These are phyloP conservation scores for Gila orcuttii DNA, from an alignment of 2,113 vertebrate species.

Conservation along the genomic window DNA sequence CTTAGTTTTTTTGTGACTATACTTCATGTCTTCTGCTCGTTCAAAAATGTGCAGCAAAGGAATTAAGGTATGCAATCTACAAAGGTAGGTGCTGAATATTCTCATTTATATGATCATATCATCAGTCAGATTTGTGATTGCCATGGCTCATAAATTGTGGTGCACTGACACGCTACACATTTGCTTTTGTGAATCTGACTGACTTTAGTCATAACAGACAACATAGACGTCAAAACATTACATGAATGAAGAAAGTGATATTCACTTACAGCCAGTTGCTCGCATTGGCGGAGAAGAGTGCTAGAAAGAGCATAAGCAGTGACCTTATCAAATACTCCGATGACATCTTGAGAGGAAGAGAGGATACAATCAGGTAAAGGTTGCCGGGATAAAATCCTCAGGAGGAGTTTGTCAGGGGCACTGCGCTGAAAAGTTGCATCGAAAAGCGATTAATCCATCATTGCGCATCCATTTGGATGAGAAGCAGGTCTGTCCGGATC, in stretches of 20 bases:
- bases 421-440: conserved; percentile 16
- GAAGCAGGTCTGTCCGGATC: conserved; percentile 43
- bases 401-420: neutral
- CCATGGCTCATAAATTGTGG: too few species aligned
- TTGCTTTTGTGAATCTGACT: neutral
- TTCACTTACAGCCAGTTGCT: conserved; percentile 98
- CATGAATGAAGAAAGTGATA: conserved; percentile 30
- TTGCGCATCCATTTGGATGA: conserved; percentile 64
- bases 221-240: conserved; percentile 3
- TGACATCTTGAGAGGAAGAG: conserved; percentile 77
- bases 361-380: conserved; percentile 50
- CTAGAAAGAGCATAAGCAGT: conserved; percentile 92
- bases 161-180: neutral
- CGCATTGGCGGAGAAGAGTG: conserved; percentile 91
- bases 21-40: neutral
- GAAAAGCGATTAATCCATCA: conserved; percentile 74
- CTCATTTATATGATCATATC: neutral
- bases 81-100: neutral
- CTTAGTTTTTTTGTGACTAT: too few species aligned
- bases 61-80: neutral
- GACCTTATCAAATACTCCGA: conserved; percentile 88
- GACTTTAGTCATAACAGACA: conserved; percentile 31
- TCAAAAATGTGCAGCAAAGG: neutral
- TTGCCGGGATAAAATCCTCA: conserved; percentile 63
- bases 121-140: neutral